Evolutionary conservation across 2,113 vertebrate species (phyloP).

Genomic region (Myocastor coypus): DNA sequence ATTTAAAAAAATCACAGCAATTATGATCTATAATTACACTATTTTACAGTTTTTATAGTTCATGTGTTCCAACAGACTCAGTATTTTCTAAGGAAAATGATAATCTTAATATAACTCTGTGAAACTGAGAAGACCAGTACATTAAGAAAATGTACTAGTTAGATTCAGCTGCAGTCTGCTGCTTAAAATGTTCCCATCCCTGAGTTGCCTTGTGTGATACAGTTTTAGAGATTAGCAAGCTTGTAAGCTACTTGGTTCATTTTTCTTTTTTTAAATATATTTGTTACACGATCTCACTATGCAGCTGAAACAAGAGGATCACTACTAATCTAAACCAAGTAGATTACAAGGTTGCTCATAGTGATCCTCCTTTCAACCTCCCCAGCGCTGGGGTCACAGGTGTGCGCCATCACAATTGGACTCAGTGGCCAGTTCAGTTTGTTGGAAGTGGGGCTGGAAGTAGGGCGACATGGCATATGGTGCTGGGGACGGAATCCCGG

Average conservation of each 20-base stretch:
- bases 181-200: neutral
- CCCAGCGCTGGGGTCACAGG: too few species aligned
- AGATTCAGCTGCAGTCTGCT: neutral
- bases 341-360: too few species aligned
- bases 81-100: slow-evolving; percentile 46
- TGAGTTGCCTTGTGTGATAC: neutral
- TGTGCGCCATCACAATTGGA: too few species aligned
- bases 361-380: too few species aligned
- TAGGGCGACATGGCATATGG: too few species aligned
- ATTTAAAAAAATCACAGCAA: slow-evolving; percentile 24
- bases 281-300: too few species aligned
- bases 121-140: slow-evolving; percentile 37
- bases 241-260: slow-evolving; percentile 34
- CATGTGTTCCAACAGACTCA: neutral
- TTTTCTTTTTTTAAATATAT: neutral
- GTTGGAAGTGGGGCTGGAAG: too few species aligned
- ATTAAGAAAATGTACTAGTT: neutral
- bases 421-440: too few species aligned
- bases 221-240: neutral
- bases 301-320: too few species aligned
- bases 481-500: too few species aligned
- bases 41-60: slow-evolving; percentile 27
- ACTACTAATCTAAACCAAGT: too few species aligned
- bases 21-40: neutral
- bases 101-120: slow-evolving; percentile 38